Evolutionary conservation across 2,113 vertebrate species (phyloP), one percentile per base, ranked within the genome.

Genomic region (Oreocharis arfaki): DNA sequence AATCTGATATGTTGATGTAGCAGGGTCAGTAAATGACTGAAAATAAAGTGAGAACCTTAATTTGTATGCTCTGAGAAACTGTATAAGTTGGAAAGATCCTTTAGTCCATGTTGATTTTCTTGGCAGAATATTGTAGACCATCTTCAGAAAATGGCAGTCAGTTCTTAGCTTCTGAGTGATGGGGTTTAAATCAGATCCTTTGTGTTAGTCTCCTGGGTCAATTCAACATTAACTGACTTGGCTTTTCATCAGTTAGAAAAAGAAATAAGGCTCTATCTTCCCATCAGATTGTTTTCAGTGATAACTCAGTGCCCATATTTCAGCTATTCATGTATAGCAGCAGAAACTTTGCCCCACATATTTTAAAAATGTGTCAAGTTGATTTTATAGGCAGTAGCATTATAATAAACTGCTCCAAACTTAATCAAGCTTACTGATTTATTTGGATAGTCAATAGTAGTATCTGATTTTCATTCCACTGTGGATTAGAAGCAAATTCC

Each of bases 111-210:
- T 28, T 90, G 92, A 93, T 96, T 97, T 92, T 94, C 86, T 94
- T 96, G 96, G 95, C 85, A 86, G 85, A 70, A 81, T 94, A 64
- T 56, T 78, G 75, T 90, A 95, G 93, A 86, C 47, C 85, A 93
- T 96, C 92, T 94, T 91, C 95, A 93, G 68, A 95, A 95, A 97
- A 93, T 91, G 76, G 55, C 87, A 96, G 56, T 93, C 76, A 67
- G 50, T 81, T 81, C 68, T 94, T 74, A 93, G 75, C 85, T 94
- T 91, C 93, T 96, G 91, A 93, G 78, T 93, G 78, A 83, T 70
- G 47, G 82, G 17, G 75, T 95, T 96, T 97, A 94, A 96, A 91
- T 85, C 79, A 94, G 71, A 95, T 87, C 41, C 57, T 84, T 78
- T 83, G 57, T 91, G 70, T 87, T 79, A 93, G 53, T 89, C 91